phyloP scores from a whole-genome alignment of 1,140 invertebrate species.

The Pentalonia nigronervosa region DNA sequence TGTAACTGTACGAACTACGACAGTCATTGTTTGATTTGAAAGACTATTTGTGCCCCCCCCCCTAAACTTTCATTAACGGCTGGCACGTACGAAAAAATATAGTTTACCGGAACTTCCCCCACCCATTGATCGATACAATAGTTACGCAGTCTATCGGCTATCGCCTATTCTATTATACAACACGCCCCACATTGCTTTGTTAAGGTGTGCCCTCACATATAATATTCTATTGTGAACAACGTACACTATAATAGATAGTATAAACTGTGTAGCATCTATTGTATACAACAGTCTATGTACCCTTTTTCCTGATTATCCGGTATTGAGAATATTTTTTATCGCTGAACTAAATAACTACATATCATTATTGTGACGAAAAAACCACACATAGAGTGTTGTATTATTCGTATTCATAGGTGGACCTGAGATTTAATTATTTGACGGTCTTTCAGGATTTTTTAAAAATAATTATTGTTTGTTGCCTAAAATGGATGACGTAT shows the following conservation, averaged over 20 bases:
- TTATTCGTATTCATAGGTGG: too few species aligned
- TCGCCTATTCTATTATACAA: background rate
- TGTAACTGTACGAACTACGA: background rate
- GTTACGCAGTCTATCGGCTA: background rate
- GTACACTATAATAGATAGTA: background rate
- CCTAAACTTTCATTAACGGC: background rate
- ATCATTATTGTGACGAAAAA: background rate
- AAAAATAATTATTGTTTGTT: too few species aligned
- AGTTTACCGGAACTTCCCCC: background rate
- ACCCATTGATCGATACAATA: background rate
- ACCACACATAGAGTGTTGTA: background rate
- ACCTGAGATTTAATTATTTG: background rate
- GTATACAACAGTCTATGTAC: background rate
- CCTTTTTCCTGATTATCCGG: background rate
- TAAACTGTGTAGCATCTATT: background rate
- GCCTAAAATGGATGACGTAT: too few species aligned
- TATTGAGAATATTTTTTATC: background rate
- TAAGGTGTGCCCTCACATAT: background rate
- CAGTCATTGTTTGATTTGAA: background rate
- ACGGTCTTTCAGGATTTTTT: too few species aligned
- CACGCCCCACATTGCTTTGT: background rate
- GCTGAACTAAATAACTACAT: background rate
- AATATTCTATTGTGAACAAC: background rate
- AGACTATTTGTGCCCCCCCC: background rate
- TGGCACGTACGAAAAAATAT: background rate